Percentiles rank a stretch among this genome's conserved stretches.
phyloP scores from a whole-genome alignment of 2,113 vertebrate species.

The Hoplias malabaricus region DNA sequence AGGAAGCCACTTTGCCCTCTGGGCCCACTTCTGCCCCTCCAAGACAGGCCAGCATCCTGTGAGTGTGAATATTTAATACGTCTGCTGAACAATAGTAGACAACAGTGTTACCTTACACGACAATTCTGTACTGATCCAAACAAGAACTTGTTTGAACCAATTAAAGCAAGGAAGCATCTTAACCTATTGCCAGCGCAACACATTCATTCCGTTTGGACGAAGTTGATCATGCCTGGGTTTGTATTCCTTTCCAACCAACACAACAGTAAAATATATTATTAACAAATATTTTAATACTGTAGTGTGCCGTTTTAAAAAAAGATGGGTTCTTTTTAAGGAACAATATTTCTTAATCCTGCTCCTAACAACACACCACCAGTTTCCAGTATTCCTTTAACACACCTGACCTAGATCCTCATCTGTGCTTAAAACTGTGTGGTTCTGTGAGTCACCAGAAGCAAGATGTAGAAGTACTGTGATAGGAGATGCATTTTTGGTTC shows the following conservation, averaged over 20 bases:
- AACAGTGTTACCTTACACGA: neutral
- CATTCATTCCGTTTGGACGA: neutral
- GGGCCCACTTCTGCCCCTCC: neutral
- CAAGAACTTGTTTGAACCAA: neutral
- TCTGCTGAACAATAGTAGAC: neutral
- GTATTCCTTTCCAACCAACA: conserved; percentile 1
- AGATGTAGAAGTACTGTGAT: neutral
- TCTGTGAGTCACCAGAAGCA: too few relatives aligned
- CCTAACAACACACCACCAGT: neutral
- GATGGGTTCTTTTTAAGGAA: neutral
- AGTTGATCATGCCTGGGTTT: neutral
- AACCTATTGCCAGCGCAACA: neutral
- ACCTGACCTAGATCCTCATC: neutral
- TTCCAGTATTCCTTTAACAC: neutral
- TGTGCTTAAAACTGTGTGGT: too few relatives aligned
- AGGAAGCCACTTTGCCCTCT: neutral
- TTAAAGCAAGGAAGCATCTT: neutral
- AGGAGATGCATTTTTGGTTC: neutral
- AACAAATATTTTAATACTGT: too few relatives aligned
- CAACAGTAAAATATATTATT: too few relatives aligned
- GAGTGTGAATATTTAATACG: neutral
- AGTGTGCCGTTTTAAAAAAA: too few relatives aligned
- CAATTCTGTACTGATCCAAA: neutral
- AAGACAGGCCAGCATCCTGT: neutral
- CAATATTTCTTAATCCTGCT: neutral